These are phyloP conservation scores for Dendroctonus valens DNA, from an alignment of 1,140 invertebrate genomes.

Conservation along the genomic window DNA sequence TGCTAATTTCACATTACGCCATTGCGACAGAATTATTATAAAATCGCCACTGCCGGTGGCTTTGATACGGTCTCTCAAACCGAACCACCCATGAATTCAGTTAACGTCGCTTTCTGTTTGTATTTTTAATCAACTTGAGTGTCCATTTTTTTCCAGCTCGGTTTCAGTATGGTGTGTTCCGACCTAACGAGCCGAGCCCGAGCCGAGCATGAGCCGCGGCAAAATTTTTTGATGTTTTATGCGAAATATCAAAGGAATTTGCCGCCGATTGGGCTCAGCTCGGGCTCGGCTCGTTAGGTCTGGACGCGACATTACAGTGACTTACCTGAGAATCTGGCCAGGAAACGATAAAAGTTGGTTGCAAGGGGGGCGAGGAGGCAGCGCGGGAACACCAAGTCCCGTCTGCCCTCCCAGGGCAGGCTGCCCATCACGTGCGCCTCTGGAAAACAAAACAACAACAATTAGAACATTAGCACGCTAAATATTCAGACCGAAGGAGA, in stretches of 20 bases:
- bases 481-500: too few species aligned
- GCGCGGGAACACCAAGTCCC: slow-evolving; percentile 41
- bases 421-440: slow-evolving; percentile 50
- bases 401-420: slow-evolving; percentile 45
- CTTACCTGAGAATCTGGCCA: slow-evolving; percentile 52
- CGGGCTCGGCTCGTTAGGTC: too few species aligned
- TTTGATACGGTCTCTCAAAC: neutral
- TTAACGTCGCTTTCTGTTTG: too few species aligned
- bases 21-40: neutral
- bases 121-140: too few species aligned
- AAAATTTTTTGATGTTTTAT: too few species aligned
- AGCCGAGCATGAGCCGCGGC: too few species aligned
- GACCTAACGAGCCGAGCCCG: too few species aligned
- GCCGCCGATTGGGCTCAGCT: too few species aligned
- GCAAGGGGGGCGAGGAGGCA: slow-evolving; percentile 47
- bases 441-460: slow-evolving; percentile 41
- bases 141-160: too few species aligned
- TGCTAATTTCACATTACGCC: neutral
- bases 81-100: neutral
- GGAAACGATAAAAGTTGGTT: slow-evolving; percentile 50
- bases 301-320: slow-evolving; percentile 23
- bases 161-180: too few species aligned
- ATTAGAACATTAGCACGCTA: neutral
- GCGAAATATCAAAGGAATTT: too few species aligned
- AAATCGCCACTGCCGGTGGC: too few species aligned